Evolutionary conservation across 2,888 invertebrate species (phyloP).

Genomic region (Mesoligia furuncula): DNA sequence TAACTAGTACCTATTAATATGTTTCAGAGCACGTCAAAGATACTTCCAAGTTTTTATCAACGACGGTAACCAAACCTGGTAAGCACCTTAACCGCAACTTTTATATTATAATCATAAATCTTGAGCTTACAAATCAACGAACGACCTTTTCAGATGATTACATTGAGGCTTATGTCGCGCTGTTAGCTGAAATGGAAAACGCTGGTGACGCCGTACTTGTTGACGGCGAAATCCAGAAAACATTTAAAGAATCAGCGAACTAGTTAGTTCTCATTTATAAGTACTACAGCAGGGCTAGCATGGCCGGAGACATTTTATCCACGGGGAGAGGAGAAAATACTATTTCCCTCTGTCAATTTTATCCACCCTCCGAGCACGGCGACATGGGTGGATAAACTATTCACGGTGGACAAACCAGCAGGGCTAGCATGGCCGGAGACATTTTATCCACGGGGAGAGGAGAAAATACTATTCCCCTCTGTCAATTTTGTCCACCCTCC

Average conservation of each 20-base stretch:
- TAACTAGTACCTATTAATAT: slow-evolving; percentile 5
- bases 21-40: slow-evolving; percentile 79
- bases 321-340: too few relatives aligned
- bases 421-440: too few relatives aligned
- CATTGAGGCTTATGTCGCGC: slow-evolving; percentile 81
- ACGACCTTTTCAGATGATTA: slow-evolving; percentile 72
- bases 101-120: neutral
- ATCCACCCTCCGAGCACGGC: too few relatives aligned
- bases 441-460: too few relatives aligned
- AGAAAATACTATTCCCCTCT: too few relatives aligned
- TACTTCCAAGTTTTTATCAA: slow-evolving; percentile 79
- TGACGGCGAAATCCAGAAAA: slow-evolving; percentile 79
- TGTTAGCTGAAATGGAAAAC: slow-evolving; percentile 82
- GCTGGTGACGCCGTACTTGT: slow-evolving; percentile 77
- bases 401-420: too few relatives aligned
- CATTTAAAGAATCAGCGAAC: slow-evolving; percentile 78
- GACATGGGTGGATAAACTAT: too few relatives aligned
- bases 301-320: too few relatives aligned
- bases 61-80: slow-evolving; percentile 81
- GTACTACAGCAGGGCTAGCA: too few relatives aligned
- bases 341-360: too few relatives aligned
- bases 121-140: neutral
- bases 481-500: too few relatives aligned
- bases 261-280: slow-evolving; percentile 75
- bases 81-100: slow-evolving; percentile 14